These are phyloP conservation scores for Nymphalis c-album DNA, from an alignment of 2,888 invertebrate genomes.

Conservation along the genomic window DNA sequence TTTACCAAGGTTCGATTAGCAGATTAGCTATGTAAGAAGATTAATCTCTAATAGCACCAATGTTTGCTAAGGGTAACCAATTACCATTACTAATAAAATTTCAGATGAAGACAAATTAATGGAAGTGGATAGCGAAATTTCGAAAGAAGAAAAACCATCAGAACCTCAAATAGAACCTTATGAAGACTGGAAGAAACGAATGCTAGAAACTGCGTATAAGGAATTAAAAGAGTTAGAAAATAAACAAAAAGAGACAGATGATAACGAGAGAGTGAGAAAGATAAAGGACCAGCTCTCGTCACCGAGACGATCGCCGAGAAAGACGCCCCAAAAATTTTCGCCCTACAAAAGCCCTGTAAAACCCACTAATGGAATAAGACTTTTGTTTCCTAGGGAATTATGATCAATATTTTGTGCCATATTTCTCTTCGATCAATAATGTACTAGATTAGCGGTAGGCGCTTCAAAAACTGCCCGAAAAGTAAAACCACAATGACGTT, in stretches of 20 bases:
- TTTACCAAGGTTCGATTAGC: too few relatives aligned
- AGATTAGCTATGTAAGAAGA: too few relatives aligned
- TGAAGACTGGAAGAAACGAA: conserved; percentile 82
- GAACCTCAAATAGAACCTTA: conserved; percentile 78
- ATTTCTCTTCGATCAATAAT: too few relatives aligned
- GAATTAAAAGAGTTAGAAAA: conserved; percentile 54
- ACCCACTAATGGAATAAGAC: conserved; percentile 51
- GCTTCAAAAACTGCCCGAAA: too few relatives aligned
- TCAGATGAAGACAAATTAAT: conserved; percentile 53
- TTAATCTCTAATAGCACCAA: too few relatives aligned
- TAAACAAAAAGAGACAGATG: conserved; percentile 33
- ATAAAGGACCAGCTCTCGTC: conserved; percentile 24
- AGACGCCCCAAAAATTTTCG: conserved; percentile 62
- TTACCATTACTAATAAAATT: conserved; percentile 30
- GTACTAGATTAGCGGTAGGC: too few relatives aligned
- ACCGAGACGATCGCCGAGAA: conserved; percentile 37
- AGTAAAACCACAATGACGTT: too few relatives aligned
- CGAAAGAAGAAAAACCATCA: conserved; percentile 44
- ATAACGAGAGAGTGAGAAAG: conserved; percentile 25
- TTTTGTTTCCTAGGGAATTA: conserved; percentile 59
- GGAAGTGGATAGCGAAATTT: conserved; percentile 50
- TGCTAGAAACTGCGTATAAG: conserved; percentile 75
- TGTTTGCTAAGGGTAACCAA: too few relatives aligned
- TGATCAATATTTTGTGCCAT: conserved; percentile 38
- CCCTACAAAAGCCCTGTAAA: conserved; percentile 59